Evolutionary conservation across 2,888 invertebrate genomes (phyloP), one percentile per base, ranked within the genome.

Genomic region (Ditula angustiorana): DNA sequence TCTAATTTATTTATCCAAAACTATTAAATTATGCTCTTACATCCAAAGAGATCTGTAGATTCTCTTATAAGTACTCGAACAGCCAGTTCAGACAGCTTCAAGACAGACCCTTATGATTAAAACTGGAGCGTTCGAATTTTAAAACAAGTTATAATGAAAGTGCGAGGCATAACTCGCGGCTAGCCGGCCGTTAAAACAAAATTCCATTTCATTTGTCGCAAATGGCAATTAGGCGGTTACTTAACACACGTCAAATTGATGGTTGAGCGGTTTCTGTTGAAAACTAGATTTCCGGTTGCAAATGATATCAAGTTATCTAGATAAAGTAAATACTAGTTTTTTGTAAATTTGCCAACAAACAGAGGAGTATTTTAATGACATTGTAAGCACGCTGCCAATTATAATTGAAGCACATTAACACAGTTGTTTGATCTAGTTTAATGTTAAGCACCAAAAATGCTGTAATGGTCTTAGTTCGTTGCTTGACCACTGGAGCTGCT

Each of bases 61-160:
- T n/a, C n/a, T n/a, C n/a, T n/a, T n/a, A n/a, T n/a, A n/a, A n/a
- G n/a, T n/a, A n/a, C n/a, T n/a, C n/a, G n/a, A n/a, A n/a, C n/a
- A n/a, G n/a, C n/a, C n/a, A n/a, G n/a, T n/a, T n/a, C n/a, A n/a
- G n/a, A n/a, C n/a, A n/a, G n/a, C 19, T 19, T 41, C 19, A 2
- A 10, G 8, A 19, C 16, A 10, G 50, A 52, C 59, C 60, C 44
- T 70, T 72, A 70, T 67, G 73, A 71, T 69, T 69, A 71, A 68
- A 74, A 71, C 69, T 73, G 69, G 72, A 71, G 69, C 73, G 61
- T 69, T 65, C 62, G 66, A 67, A 76, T 73, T 77, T 78, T 70
- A 75, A 79, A 79, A 86, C 86, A 83, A 79, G 72, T 85, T 85
- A 84, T 74, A 79, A 85, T 85, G 87, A 88, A 87, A 88, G 87